Base-by-base conservation (phyloP, 2,797 vertebrate species). In the Zalophus californianus region DNA sequence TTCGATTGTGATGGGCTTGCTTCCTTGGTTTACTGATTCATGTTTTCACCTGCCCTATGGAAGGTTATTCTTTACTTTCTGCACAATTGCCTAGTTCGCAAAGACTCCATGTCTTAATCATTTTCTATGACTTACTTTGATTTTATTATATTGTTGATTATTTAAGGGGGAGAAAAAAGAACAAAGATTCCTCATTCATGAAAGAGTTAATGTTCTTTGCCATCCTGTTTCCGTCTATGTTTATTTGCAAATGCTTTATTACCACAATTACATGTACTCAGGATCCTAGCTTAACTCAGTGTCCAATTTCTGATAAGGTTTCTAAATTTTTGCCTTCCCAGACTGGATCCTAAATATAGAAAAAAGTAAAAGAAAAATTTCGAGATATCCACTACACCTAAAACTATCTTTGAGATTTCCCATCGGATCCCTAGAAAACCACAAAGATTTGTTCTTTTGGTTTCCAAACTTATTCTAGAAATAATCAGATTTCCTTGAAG, bases 401-500 rank as follows among this genome's bases (percentile, higher is more conserved):
- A 91, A 87, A 91, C 5, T 25, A 15, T 60, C 56, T 85, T 85
- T 73, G 64, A 66, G 32, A 16, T 20, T 92, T 75, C 18, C 89
- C 64, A 35, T 2, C 78, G 32, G 27, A 72, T n/a, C 38, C 58
- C 73, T 44, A 44, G 35, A 78, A 94, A 70, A 68, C 23, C 41
- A 62, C 21, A 77, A 20, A 44, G 50, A 48, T 90, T 72, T 86
- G 41, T 35, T 72, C 66, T 77, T 89, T 86, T 8, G 3, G 21
- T 90, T 92, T 70, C 41, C 73, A 41, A 56, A 58, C 52, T 73
- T 23, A 90, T 58, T 38, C 62, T 88, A 90, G 70, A 29, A 82
- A 96, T 77, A 77, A 90, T 54, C 38, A 70, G 29, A 38, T 90
- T 90, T 94, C 20, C 50, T 66, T 58, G 21, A 94, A 79, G 62